These are phyloP conservation scores for Triops cancriformis DNA, from an alignment of 1,140 invertebrate species.

Conservation along the genomic window DNA sequence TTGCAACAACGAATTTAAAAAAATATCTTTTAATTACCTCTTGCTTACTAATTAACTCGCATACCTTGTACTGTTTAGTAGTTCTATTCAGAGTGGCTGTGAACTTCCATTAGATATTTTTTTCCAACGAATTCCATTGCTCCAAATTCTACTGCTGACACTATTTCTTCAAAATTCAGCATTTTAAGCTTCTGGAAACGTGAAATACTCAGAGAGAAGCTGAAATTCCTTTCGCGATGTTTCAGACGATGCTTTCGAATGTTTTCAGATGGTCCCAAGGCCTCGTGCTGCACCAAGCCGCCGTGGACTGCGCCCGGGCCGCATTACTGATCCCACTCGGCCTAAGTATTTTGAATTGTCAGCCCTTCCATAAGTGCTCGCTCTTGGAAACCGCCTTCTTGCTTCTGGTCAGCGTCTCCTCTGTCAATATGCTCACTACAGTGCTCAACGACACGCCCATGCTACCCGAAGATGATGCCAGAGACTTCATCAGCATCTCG, in stretches of 20 bases:
- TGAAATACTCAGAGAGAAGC: too few species aligned
- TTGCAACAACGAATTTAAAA: too few species aligned
- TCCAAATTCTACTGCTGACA: too few species aligned
- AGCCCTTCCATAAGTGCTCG: conserved; percentile 75
- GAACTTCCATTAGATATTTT: too few species aligned
- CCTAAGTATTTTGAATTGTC: conserved; percentile 69
- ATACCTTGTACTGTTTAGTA: too few species aligned
- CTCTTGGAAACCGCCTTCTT: conserved; percentile 83
- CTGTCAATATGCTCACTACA: conserved; percentile 82
- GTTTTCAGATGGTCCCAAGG: conserved; percentile 72
- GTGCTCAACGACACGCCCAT: conserved; percentile 82
- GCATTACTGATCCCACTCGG: conserved; percentile 70
- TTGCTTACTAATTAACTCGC: too few species aligned
- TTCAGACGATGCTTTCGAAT: background rate
- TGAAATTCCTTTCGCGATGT: too few species aligned
- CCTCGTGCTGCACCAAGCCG: conserved; percentile 72
- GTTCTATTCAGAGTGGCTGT: too few species aligned
- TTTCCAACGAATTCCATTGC: too few species aligned
- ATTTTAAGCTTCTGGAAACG: too few species aligned
- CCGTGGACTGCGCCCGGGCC: conserved; percentile 72
- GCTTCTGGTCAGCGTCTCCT: conserved; percentile 76
- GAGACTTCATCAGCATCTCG: conserved; percentile 14
- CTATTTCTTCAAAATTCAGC: too few species aligned
- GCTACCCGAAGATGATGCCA: conserved; percentile 52
- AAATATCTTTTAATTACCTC: too few species aligned